Conservation (phyloP, 2,113 vertebrate genomes). For the Phalacrocorax brasilianus region DNA sequence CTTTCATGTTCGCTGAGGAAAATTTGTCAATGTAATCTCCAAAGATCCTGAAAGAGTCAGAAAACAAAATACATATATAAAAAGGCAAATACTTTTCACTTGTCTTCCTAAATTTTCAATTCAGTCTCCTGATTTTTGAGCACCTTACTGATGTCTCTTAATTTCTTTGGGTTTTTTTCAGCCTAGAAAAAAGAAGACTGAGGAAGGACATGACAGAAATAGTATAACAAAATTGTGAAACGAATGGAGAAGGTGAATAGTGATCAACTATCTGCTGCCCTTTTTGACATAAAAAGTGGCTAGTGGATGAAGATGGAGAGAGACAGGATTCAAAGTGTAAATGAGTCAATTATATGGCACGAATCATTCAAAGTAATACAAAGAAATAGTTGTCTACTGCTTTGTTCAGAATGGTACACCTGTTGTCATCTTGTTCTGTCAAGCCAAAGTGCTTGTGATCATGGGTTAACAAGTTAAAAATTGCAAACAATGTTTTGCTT, state of each 20-base stretch:
- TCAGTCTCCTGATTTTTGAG: neutral
- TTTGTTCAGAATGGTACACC: neutral
- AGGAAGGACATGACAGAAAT: neutral
- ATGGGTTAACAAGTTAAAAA: neutral
- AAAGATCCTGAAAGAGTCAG: neutral
- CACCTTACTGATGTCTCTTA: neutral
- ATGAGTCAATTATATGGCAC: neutral
- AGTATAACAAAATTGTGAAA: neutral
- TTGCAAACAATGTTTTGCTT: neutral
- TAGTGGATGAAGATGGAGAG: neutral
- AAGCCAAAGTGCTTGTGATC: neutral
- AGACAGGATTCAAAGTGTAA: neutral
- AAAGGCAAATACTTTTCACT: neutral
- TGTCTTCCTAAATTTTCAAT: neutral
- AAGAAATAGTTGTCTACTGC: neutral
- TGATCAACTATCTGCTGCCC: neutral
- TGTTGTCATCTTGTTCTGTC: neutral
- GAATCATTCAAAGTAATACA: neutral
- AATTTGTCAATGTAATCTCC: neutral
- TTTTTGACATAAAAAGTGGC: neutral
- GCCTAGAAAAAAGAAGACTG: neutral
- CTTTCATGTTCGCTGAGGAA: neutral
- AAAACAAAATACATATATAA: neutral
- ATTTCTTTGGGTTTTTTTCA: neutral
- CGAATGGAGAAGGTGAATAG: neutral